phyloP scores from a whole-genome alignment of 64 coral and sea anemone species.

The Platygyra sinensis region DNA sequence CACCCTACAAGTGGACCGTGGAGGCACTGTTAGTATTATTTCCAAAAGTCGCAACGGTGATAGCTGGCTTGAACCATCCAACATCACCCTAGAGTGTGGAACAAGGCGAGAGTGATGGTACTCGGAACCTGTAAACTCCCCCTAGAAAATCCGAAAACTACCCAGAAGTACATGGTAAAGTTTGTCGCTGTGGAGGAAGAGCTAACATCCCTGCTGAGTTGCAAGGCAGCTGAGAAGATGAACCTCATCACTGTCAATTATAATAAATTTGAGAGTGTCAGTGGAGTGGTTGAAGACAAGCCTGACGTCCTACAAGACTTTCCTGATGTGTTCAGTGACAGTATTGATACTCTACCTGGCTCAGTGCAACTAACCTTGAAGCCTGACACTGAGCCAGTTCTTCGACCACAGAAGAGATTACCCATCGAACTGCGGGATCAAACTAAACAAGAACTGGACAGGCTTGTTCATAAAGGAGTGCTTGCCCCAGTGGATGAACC shows the following conservation, averaged over 20 bases:
- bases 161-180: conserved; percentile 57
- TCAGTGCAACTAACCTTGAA: conserved; percentile 40
- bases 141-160: conserved; percentile 43
- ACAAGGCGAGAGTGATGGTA: too few relatives aligned
- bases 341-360: conserved; percentile 52
- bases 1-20: too few relatives aligned
- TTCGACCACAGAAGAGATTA: neutral
- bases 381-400: conserved; percentile 31
- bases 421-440: conserved; percentile 9
- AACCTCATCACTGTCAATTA: too few relatives aligned
- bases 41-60: too few relatives aligned
- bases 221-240: conserved; percentile 68
- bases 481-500: neutral
- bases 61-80: too few relatives aligned
- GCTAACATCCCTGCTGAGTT: conserved; percentile 56
- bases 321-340: conserved; percentile 26
- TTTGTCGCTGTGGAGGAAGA: conserved; percentile 58
- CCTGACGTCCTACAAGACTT: conserved; percentile 11
- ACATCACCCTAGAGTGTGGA: too few relatives aligned
- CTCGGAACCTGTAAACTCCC: conserved; percentile 12
- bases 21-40: too few relatives aligned
- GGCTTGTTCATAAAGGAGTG: neutral
- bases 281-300: neutral
- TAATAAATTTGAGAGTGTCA: too few relatives aligned
- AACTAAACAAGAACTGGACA: neutral